phyloP scores from a whole-genome alignment of 2,797 vertebrate genomes.

The Caiman crocodilus region DNA sequence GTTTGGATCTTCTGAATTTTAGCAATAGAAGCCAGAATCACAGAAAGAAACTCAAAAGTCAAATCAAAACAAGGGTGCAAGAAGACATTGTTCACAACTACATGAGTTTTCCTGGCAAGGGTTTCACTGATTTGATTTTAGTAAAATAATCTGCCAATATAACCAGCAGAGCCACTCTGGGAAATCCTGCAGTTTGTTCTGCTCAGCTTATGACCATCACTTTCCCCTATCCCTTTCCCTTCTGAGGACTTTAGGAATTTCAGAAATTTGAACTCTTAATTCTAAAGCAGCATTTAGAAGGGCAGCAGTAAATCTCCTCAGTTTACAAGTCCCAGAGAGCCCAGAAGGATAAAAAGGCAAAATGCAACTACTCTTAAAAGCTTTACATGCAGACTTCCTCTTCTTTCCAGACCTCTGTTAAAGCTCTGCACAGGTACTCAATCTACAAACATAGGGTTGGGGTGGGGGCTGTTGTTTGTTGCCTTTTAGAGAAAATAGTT shows the following conservation, averaged over 20 bases:
- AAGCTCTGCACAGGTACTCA: conserved; percentile 49
- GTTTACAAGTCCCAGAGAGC: conserved; percentile 52
- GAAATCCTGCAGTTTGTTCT: conserved; percentile 24
- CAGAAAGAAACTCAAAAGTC: neutral
- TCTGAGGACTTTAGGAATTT: conserved; percentile 69
- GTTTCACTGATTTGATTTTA: neutral
- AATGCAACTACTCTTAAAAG: conserved; percentile 39
- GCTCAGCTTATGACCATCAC: conserved; percentile 4
- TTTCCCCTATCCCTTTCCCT: conserved; percentile 41
- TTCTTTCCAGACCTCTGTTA: conserved; percentile 40
- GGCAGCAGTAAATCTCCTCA: conserved; percentile 63
- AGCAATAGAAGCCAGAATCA: neutral
- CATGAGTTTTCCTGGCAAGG: neutral
- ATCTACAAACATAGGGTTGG: conserved; percentile 33
- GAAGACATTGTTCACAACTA: neutral
- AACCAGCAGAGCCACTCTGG: neutral
- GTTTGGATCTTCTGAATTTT: neutral
- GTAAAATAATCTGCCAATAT: fast-evolving
- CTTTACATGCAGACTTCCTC: neutral
- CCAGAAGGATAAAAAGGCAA: neutral
- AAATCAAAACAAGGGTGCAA: neutral
- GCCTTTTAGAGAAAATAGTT: conserved; percentile 56
- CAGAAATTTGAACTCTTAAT: conserved; percentile 73
- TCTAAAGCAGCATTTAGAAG: conserved; percentile 38
- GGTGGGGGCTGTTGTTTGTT: neutral